Percentiles rank a stretch among this genome's conserved stretches.
phyloP scores from a whole-genome alignment of 2,888 invertebrate genomes.

The Rhodophaea formosa region DNA sequence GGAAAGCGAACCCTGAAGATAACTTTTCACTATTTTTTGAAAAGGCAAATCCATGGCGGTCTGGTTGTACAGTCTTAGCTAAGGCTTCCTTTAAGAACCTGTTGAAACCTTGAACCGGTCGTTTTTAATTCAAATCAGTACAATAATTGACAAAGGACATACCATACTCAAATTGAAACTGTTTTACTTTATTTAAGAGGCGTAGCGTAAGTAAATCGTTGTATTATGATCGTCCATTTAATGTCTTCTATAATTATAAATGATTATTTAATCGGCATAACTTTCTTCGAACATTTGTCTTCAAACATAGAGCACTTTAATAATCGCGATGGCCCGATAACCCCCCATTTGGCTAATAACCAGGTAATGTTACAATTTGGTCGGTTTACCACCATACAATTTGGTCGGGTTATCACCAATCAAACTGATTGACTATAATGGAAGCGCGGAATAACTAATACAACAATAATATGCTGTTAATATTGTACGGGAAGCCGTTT shows the following conservation, averaged over 20 bases:
- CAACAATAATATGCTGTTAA: neutral
- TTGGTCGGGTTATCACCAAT: conserved; percentile 23
- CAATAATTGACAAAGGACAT: too few species aligned
- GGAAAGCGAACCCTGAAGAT: too few species aligned
- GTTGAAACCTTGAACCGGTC: too few species aligned
- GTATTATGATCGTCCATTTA: too few species aligned
- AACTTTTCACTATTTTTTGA: too few species aligned
- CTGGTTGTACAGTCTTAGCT: too few species aligned
- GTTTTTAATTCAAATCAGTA: too few species aligned
- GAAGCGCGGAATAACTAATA: conserved; percentile 22
- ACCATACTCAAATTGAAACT: too few species aligned
- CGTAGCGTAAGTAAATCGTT: too few species aligned
- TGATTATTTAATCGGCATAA: neutral
- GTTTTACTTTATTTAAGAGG: too few species aligned
- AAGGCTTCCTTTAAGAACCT: too few species aligned
- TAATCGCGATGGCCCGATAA: conserved; percentile 29
- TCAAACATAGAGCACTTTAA: conserved; percentile 5
- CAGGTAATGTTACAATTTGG: conserved; percentile 26
- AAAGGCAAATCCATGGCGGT: too few species aligned
- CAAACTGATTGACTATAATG: conserved; percentile 41
- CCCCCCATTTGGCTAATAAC: conserved; percentile 36
- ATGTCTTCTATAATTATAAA: neutral
- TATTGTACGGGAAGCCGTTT: neutral
- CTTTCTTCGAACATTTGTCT: neutral
- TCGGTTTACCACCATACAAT: conserved; percentile 14